Evolutionary conservation across 2,888 invertebrate species (phyloP).

Genomic region (Cephalotes varians): DNA sequence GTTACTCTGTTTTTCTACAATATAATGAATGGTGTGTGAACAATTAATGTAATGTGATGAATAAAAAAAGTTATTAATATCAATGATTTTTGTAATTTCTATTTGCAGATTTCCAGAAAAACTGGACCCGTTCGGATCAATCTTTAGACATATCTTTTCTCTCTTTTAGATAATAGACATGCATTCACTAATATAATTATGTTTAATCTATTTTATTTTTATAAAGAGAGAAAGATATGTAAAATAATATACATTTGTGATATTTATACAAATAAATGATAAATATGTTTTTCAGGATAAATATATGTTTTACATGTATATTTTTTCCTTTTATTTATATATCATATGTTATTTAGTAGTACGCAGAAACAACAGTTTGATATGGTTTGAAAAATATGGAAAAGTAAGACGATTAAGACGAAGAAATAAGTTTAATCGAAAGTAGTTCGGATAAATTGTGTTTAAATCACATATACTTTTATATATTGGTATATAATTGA

Average conservation of each 20-base stretch:
- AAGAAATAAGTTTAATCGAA: background rate
- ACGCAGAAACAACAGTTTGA: background rate
- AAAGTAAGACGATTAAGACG: background rate
- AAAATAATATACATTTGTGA: background rate
- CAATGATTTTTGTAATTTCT: background rate
- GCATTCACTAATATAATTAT: background rate
- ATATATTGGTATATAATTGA: background rate
- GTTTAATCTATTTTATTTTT: constrained; percentile 1
- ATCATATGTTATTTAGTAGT: background rate
- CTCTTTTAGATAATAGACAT: constrained; percentile 15
- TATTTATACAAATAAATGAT: background rate
- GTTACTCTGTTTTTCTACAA: background rate
- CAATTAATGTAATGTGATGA: background rate
- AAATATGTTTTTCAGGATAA: background rate
- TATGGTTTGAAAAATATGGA: background rate
- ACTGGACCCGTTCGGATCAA: constrained; percentile 88
- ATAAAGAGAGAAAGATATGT: background rate
- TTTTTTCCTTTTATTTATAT: constrained; percentile 1
- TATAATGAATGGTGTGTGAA: background rate
- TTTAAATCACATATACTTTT: constrained; percentile 13
- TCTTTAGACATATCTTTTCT: constrained; percentile 87
- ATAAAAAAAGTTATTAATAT: background rate
- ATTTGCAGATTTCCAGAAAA: constrained; percentile 88
- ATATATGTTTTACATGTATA: constrained; percentile 3
- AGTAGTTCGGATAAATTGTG: background rate